Evolutionary conservation across 2,888 invertebrate genomes (phyloP), one percentile per base, ranked within the genome.

Genomic region (Adelphocoris suturalis): DNA sequence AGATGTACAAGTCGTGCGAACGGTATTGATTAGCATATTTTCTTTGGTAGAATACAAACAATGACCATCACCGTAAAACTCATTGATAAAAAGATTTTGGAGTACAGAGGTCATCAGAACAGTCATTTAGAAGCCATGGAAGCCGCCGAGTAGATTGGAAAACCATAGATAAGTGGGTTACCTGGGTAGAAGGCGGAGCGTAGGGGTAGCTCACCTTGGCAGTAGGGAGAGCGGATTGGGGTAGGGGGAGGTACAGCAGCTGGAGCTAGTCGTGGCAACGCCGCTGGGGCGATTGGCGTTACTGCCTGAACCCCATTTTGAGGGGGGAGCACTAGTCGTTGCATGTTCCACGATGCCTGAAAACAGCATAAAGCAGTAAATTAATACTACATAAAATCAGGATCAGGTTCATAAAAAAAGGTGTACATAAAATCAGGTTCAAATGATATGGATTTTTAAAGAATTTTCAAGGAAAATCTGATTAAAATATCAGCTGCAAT

Each of bases 151-250:
- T 19, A 27, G 16, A 57, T 7, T n/a, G 52, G 16, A 7, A 82
- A 57, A 28, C 23, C 14, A 61, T 57, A 85, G 61, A 28, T 27
- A 37, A 27, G 52, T 19, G 14, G 75, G 68, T 78, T 80, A 88
- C 78, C 88, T 88, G 88, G 37, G 75, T 46, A 86, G 86, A 82
- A 48, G 37, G 78, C 78, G 78, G 78, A n/a, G 78, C 78, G 37
- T 13, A 16, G 28, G 85, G 68, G 68, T 57, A 46, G 76, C 80
- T 88, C 88, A 80, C 80, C 80, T 80, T 88, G 88, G 52, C 88
- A 78, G 78, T 88, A 88, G 28, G 88, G 88, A 52, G 88, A 78
- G 55, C 88, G 88, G 52, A 88, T 78, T 4, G 88, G 76, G 57
- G 76, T 78, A 2, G 88, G 52, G 14, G 88, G 78, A 23, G 48